phyloP scores from a whole-genome alignment of 2,797 vertebrate species.

The Sebastes vulpes region DNA sequence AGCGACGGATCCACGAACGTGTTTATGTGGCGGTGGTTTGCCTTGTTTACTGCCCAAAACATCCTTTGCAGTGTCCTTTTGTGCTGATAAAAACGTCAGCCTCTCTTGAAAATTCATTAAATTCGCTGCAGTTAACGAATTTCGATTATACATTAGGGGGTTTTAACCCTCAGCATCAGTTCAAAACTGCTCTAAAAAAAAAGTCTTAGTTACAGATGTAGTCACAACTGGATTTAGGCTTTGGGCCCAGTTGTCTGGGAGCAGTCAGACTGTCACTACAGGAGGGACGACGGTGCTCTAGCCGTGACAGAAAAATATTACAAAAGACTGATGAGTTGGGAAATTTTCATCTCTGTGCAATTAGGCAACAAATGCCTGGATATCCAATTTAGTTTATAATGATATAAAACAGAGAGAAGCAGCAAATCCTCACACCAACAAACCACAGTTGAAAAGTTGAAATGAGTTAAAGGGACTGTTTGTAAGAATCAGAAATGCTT shows the following conservation, averaged over 20 bases:
- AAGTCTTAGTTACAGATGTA: not conserved
- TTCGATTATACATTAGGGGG: not conserved
- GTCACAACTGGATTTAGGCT: slow-evolving; percentile 19
- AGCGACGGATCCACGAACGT: not conserved
- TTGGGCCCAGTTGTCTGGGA: not conserved
- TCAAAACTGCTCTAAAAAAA: not conserved
- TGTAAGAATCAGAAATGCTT: no score
- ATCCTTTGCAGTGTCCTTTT: not conserved
- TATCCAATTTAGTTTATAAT: not conserved
- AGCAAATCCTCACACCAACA: not conserved
- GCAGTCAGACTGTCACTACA: not conserved
- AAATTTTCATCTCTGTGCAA: not conserved
- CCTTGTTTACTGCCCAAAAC: not conserved
- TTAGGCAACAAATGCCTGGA: not conserved
- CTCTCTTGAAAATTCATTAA: not conserved
- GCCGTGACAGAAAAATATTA: not conserved
- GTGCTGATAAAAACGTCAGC: not conserved
- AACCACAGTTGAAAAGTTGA: not conserved
- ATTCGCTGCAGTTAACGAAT: not conserved
- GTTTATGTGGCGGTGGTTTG: not conserved
- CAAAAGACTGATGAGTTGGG: not conserved
- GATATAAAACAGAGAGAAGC: not conserved
- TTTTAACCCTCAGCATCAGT: not conserved
- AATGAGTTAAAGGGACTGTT: not conserved
- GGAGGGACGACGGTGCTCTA: not conserved